phyloP scores from a whole-genome alignment of 2,888 invertebrate genomes.

The Patella pellucida region DNA sequence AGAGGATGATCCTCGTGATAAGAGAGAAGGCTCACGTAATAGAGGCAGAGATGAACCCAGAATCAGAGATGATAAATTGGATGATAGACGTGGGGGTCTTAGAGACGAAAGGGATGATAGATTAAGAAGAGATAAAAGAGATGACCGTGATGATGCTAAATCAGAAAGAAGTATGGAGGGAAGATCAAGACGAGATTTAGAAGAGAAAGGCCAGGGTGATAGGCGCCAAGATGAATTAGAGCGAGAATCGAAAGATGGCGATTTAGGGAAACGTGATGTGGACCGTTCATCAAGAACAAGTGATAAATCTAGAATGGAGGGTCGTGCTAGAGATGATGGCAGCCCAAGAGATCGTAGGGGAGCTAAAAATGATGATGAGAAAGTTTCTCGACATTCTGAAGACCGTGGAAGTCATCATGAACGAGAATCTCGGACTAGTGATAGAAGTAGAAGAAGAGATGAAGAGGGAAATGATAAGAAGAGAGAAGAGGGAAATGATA shows the following conservation, averaged over 20 bases:
- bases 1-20: not conserved
- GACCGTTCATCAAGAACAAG: not conserved
- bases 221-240: slow-evolving; percentile 24
- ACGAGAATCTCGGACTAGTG: slow-evolving; percentile 15
- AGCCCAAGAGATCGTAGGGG: slow-evolving; percentile 17
- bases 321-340: slow-evolving; percentile 19
- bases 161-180: slow-evolving; percentile 7
- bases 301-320: slow-evolving; percentile 17
- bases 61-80: slow-evolving; percentile 15
- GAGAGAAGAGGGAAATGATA: slow-evolving; percentile 23
- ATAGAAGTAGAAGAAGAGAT: slow-evolving; percentile 17
- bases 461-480: slow-evolving; percentile 16
- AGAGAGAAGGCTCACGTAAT: not conserved
- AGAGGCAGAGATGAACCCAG: slow-evolving; percentile 1
- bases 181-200: not conserved
- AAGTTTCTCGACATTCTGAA: slow-evolving; percentile 24
- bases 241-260: slow-evolving; percentile 23
- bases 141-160: slow-evolving; percentile 25
- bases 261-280: not conserved
- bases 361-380: slow-evolving; percentile 24
- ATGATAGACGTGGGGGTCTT: slow-evolving; percentile 27
- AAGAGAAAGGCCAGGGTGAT: slow-evolving; percentile 5
- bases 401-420: slow-evolving; percentile 25
- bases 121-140: slow-evolving; percentile 27
- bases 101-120: slow-evolving; percentile 25